Percentiles rank a stretch among this genome's conserved stretches.
Evolutionary conservation across 2,888 invertebrate genomes (phyloP).

Genomic region (Agrochola litura): DNA sequence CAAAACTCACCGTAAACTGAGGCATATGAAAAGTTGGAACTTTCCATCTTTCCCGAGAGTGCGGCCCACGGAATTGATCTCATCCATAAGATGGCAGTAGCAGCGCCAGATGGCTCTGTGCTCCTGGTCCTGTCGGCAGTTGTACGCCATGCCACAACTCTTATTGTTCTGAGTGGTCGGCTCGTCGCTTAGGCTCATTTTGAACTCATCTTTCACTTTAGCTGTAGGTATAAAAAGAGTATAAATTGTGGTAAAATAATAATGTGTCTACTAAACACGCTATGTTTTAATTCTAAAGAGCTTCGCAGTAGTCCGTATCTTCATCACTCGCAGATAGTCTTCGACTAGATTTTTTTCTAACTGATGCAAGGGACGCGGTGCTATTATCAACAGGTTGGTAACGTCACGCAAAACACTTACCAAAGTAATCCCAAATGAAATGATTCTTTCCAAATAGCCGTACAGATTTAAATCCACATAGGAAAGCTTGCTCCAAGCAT

Average conservation of each 20-base stretch:
- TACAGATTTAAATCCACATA: slow-evolving; percentile 98
- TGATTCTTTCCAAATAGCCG: slow-evolving; percentile 98
- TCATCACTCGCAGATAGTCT: no score
- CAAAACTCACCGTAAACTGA: slow-evolving; percentile 97
- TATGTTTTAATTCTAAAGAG: not conserved
- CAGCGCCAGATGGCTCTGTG: slow-evolving; percentile 95
- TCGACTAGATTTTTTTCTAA: not conserved
- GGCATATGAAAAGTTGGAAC: slow-evolving; percentile 98
- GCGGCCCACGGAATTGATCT: slow-evolving; percentile 95
- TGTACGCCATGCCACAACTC: slow-evolving; percentile 83
- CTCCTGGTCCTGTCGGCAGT: slow-evolving; percentile 88
- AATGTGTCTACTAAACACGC: not conserved
- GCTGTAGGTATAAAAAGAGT: slow-evolving; percentile 85
- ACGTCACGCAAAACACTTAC: slow-evolving; percentile 89
- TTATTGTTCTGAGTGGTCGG: slow-evolving; percentile 78
- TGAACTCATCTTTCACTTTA: slow-evolving; percentile 95
- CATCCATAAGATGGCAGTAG: slow-evolving; percentile 97
- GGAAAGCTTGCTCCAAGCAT: slow-evolving; percentile 98
- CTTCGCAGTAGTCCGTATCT: not conserved
- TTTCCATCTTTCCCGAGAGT: slow-evolving; percentile 99
- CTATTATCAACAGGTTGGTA: not conserved
- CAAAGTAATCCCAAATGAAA: slow-evolving; percentile 99
- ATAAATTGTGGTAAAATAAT: not conserved
- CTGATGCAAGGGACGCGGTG: not conserved
- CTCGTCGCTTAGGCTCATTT: slow-evolving; percentile 93